These are phyloP conservation scores for Andrena praecox DNA, from an alignment of 2,888 invertebrate species.

Conservation along the genomic window DNA sequence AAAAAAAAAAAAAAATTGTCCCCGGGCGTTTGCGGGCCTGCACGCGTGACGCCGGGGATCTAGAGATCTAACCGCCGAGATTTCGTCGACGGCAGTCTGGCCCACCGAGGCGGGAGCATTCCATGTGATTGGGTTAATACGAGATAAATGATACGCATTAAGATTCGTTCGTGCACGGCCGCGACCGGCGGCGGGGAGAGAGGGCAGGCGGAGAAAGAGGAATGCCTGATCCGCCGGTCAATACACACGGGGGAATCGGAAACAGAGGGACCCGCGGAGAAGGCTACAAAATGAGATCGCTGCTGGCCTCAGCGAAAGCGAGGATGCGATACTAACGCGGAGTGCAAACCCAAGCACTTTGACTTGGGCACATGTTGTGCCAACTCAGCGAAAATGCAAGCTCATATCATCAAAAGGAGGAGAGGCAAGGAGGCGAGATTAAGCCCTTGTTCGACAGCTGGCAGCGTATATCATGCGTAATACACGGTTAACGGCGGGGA, in stretches of 20 bases:
- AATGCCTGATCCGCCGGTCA: conserved; percentile 56
- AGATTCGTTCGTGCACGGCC: conserved; percentile 33
- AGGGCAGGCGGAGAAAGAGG: background rate
- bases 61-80: conserved; percentile 18
- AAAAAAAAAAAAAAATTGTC: background rate
- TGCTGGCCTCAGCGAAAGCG: conserved; percentile 82
- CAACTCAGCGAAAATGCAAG: conserved; percentile 83
- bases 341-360: conserved; percentile 83
- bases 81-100: conserved; percentile 22
- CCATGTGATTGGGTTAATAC: conserved; percentile 45
- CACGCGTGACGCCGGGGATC: background rate
- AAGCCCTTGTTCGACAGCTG: conserved; percentile 78
- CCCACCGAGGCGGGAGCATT: conserved; percentile 32
- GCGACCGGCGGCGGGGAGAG: background rate
- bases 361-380: conserved; percentile 84
- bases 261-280: conserved; percentile 69
- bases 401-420: conserved; percentile 77
- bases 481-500: conserved; percentile 49
- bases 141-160: conserved; percentile 57
- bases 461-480: conserved; percentile 72
- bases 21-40: background rate
- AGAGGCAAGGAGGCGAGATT: conserved; percentile 72
- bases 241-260: conserved; percentile 69
- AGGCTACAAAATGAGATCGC: conserved; percentile 82
- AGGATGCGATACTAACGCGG: conserved; percentile 80